Percentiles rank a stretch among this genome's conserved stretches.
Evolutionary conservation across 2,888 invertebrate species (phyloP).

Genomic region (Xanthostigma xanthostigma): DNA sequence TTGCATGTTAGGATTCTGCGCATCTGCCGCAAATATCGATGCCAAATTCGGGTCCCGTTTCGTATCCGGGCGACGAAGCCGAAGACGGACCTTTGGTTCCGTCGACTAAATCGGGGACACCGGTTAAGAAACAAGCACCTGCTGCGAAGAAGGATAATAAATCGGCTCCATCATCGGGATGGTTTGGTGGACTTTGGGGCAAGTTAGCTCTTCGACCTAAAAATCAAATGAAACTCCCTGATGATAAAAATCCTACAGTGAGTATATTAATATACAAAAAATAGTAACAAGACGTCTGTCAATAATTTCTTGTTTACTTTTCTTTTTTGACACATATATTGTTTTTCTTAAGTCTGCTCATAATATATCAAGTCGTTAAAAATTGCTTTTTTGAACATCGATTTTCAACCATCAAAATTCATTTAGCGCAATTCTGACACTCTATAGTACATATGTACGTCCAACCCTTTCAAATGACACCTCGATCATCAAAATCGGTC

Average conservation of each 20-base stretch:
- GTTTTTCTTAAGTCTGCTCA: no score
- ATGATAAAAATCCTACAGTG: slow-evolving; percentile 84
- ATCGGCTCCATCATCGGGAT: slow-evolving; percentile 34
- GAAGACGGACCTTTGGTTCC: slow-evolving; percentile 3
- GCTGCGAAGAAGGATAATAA: slow-evolving; percentile 10
- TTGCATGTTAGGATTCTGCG: slow-evolving; percentile 10
- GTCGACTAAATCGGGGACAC: slow-evolving; percentile 7
- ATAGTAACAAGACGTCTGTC: no score
- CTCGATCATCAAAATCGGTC: no score
- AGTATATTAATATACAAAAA: slow-evolving; percentile 22
- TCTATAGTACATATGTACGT: no score
- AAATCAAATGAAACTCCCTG: slow-evolving; percentile 92
- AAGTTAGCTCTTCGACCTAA: slow-evolving; percentile 69
- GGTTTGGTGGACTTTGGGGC: slow-evolving; percentile 79
- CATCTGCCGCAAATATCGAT: slow-evolving; percentile 37
- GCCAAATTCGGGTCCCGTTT: slow-evolving; percentile 28
- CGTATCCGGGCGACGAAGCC: slow-evolving; percentile 10
- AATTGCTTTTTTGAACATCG: no score
- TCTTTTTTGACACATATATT: no score
- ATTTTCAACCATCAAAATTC: no score
- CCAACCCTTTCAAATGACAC: no score
- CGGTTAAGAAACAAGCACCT: slow-evolving; percentile 19
- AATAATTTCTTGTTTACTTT: no score
- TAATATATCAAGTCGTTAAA: no score
- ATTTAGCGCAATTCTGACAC: no score